Evolutionary conservation across 1,140 invertebrate species (phyloP), one percentile per base, ranked within the genome.

Genomic region (Ceratosolen solmsi): DNA sequence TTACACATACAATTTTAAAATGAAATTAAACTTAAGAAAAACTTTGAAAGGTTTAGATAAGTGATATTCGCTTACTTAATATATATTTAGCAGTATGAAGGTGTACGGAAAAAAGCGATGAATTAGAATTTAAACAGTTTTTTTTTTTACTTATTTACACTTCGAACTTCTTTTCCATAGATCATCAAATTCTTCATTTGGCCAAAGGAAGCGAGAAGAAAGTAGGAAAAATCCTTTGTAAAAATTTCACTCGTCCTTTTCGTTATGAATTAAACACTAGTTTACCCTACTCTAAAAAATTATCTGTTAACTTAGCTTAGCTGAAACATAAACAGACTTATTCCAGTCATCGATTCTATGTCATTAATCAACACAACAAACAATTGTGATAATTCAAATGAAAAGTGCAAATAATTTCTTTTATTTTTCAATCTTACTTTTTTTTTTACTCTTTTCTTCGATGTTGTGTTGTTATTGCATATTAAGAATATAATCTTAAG

Each of bases 401-500:
- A 80, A 75, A 76, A 80, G 60, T 70, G 33, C 56, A 33, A 75
- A 27, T 70, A 2, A 46, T 79, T 46, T 71, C 38, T 33, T 60
- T 72, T 77, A 72, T 83, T 41, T 30, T 13, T 51, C 17, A 70
- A 17, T 56, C 71, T 82, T 58, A 77, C 80, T 77, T 78, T 15
- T 74, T 77, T 78, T 15, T 25, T 78, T 78, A 60, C 63, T 81
- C 60, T 70, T 68, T 79, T 82, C 38, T 58, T 80, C 73, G 72
- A n/a, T 83, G 77, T 76, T 80, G 63, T 80, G 49, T 86, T 75
- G 58, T 86, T 84, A 84, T 87, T 82, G 81, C 83, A 82, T 86
- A 86, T 54, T 87, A 87, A 88, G 84, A 76, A 46, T 82, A 79
- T 70, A 80, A 88, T 89, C 79, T 86, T 90, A 88, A 88, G 89